phyloP scores from a whole-genome alignment of 2,888 invertebrate genomes.

The Xestia sexstrigata region DNA sequence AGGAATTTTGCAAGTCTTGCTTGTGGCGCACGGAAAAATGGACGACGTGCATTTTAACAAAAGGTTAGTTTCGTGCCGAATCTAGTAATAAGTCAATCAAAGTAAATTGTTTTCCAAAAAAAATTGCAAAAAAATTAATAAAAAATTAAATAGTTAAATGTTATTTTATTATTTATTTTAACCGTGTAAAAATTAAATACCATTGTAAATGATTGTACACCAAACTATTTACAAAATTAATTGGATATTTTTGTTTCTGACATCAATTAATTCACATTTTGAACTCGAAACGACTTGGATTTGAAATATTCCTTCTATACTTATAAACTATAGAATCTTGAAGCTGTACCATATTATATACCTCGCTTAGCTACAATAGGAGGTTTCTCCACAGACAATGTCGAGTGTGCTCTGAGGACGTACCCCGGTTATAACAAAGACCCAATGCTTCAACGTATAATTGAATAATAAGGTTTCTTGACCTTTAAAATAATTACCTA shows the following conservation, averaged over 20 bases:
- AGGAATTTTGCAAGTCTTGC: conserved; percentile 31
- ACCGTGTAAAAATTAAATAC: background rate
- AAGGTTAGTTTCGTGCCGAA: background rate
- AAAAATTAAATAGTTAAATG: too few relatives aligned
- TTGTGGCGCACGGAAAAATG: background rate
- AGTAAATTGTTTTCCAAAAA: background rate
- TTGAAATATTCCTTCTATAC: background rate
- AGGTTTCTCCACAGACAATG: conserved; percentile 11
- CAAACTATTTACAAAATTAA: background rate
- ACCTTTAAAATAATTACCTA: conserved; percentile 29
- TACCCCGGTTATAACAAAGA: conserved; percentile 41
- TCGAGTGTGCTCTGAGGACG: conserved; percentile 24
- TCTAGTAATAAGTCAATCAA: background rate
- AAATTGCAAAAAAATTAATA: too few relatives aligned
- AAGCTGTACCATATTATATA: background rate
- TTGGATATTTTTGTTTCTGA: background rate
- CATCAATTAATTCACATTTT: background rate
- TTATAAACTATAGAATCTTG: background rate
- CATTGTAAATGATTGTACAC: background rate
- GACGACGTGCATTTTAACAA: background rate
- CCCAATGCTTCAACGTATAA: conserved; percentile 39
- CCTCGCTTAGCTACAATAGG: background rate
- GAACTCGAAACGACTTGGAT: background rate
- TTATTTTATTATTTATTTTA: too few relatives aligned
- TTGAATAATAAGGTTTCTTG: conserved; percentile 35